These are phyloP conservation scores for Chaenocephalus aceratus DNA, from an alignment of 2,113 vertebrate genomes.

Conservation along the genomic window DNA sequence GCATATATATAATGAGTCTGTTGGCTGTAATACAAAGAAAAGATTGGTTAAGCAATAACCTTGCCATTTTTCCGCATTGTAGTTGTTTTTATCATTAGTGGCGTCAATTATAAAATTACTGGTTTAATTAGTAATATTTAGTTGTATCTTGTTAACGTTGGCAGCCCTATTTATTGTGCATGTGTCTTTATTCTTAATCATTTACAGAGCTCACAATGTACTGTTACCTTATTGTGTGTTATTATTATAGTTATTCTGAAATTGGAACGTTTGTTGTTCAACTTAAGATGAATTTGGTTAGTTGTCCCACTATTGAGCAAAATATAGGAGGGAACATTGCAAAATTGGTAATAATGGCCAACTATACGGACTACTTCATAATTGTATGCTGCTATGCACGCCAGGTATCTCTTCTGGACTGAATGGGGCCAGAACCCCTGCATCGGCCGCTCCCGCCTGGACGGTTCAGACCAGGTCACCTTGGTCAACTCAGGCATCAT, in stretches of 20 bases:
- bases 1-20: background rate
- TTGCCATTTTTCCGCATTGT: too few relatives aligned
- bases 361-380: background rate
- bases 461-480: conserved; percentile 94
- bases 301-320: too few relatives aligned
- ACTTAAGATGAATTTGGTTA: too few relatives aligned
- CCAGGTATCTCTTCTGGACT: conserved; percentile 97
- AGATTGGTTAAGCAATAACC: too few relatives aligned
- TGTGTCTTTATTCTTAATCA: too few relatives aligned
- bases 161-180: too few relatives aligned
- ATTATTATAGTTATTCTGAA: background rate
- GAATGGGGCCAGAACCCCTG: conserved; percentile 98
- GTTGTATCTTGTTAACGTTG: too few relatives aligned
- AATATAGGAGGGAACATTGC: too few relatives aligned
- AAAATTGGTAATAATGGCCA: too few relatives aligned
- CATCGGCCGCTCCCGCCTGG: conserved; percentile 93
- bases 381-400: background rate
- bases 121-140: too few relatives aligned
- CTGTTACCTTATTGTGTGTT: background rate
- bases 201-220: background rate
- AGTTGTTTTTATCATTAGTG: too few relatives aligned
- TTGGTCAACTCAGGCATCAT: conserved; percentile 92
- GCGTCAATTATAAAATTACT: too few relatives aligned
- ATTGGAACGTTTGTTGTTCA: background rate
- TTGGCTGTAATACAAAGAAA: background rate